A percentile compares a stretch with the other conserved stretches of the same genome.
phyloP scores from a whole-genome alignment of 2,113 vertebrate species.

The Dendropsophus ebraccatus region DNA sequence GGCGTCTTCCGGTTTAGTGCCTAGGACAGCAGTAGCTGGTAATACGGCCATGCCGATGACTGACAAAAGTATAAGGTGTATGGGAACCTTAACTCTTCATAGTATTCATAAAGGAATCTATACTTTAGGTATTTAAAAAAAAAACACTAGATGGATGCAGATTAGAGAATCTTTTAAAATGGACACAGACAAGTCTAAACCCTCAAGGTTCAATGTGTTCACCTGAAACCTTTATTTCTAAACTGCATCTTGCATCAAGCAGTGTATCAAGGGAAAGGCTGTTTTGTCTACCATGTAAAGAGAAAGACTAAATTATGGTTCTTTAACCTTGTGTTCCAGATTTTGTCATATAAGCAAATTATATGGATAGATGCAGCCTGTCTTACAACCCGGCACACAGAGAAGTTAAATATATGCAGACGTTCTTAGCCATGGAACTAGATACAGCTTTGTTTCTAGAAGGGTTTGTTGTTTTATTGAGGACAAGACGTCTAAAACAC shows the following conservation, averaged over 20 bases:
- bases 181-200: not conserved
- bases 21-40: too few species aligned
- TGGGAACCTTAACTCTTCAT: too few species aligned
- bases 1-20: too few species aligned
- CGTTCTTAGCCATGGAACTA: not conserved
- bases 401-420: not conserved
- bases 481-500: not conserved
- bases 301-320: constrained; percentile 1
- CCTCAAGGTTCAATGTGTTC: not conserved
- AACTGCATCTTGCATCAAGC: not conserved
- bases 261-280: not conserved
- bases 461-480: not conserved
- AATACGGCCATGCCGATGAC: too few species aligned
- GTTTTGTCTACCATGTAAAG: constrained; percentile 17
- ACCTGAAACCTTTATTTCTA: not conserved
- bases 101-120: too few species aligned
- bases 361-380: not conserved
- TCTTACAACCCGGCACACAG: not conserved
- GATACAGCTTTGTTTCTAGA: not conserved
- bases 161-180: too few species aligned
- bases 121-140: too few species aligned
- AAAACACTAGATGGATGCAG: too few species aligned
- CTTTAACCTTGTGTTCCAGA: not conserved
- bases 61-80: too few species aligned
- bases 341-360: not conserved